Evolutionary conservation across 2,888 invertebrate species (phyloP).

Genomic region (Thymelicus sylvestris): DNA sequence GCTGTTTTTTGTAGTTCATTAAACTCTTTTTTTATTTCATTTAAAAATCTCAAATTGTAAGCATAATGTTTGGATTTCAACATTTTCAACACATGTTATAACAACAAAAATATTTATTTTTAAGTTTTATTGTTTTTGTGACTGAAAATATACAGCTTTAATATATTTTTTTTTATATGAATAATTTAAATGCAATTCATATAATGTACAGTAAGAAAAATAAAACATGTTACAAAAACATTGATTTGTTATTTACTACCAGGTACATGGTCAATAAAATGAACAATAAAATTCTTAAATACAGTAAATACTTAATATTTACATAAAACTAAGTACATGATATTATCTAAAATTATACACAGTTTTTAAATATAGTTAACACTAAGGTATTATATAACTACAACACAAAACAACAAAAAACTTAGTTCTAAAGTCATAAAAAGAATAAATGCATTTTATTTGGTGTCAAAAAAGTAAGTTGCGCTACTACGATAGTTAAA

Average conservation of each 20-base stretch:
- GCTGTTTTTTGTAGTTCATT: too few relatives aligned
- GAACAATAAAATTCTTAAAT: constrained; percentile 7
- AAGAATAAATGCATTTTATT: constrained; percentile 57
- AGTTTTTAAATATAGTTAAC: background rate
- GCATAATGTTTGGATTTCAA: too few relatives aligned
- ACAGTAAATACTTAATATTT: background rate
- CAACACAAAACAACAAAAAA: background rate
- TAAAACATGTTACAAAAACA: constrained; percentile 3
- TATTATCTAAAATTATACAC: background rate
- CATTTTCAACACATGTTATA: too few relatives aligned
- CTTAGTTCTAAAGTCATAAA: constrained; percentile 5
- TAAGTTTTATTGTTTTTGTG: too few relatives aligned
- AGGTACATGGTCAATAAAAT: constrained; percentile 32
- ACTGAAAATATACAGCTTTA: too few relatives aligned
- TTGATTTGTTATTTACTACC: constrained; percentile 21
- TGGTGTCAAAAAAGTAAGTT: constrained; percentile 52
- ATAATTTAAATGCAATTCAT: background rate
- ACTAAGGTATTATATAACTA: constrained; percentile 3
- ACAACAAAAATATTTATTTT: too few relatives aligned
- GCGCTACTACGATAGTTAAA: constrained; percentile 7
- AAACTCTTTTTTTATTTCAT: too few relatives aligned
- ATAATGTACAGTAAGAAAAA: constrained; percentile 1
- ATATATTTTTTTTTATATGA: background rate
- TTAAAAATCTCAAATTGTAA: too few relatives aligned
- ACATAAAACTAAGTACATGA: background rate